These are phyloP conservation scores for Trogon melanurus DNA, from an alignment of 2,113 vertebrate species.

Conservation along the genomic window DNA sequence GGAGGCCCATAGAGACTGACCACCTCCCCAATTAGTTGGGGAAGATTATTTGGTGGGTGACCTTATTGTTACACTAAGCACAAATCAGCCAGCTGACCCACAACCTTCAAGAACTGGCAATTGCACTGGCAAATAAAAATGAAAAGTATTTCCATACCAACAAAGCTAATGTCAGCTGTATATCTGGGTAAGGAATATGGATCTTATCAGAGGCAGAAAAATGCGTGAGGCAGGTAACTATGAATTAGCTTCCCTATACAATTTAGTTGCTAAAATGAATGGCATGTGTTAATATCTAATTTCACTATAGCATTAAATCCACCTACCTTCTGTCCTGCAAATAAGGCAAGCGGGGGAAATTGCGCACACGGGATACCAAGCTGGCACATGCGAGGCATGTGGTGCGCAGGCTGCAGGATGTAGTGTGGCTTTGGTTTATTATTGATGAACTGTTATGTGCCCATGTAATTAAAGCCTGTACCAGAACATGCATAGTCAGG, in stretches of 20 bases:
- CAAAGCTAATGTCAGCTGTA: neutral
- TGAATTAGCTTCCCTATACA: neutral
- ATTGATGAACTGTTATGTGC: neutral
- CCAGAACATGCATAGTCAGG: neutral
- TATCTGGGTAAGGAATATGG: neutral
- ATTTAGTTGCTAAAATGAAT: neutral
- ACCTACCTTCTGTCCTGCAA: conserved; percentile 24
- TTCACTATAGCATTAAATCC: conserved; percentile 23
- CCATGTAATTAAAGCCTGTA: neutral
- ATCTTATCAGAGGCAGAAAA: neutral
- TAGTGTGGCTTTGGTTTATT: neutral
- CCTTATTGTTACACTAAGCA: conserved; percentile 2
- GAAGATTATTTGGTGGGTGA: conserved; percentile 15
- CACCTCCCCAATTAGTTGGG: conserved; percentile 18
- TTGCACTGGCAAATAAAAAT: neutral
- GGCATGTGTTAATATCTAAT: neutral
- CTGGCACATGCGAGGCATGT: neutral
- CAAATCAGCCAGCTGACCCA: conserved; percentile 15
- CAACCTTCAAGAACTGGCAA: neutral
- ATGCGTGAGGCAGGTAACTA: neutral
- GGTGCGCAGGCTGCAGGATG: neutral
- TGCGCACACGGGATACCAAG: neutral
- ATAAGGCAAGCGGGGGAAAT: neutral
- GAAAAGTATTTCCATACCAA: neutral
- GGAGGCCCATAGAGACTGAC: neutral